Evolutionary conservation across 2,888 invertebrate species (phyloP).

Genomic region (Archips xylosteana): DNA sequence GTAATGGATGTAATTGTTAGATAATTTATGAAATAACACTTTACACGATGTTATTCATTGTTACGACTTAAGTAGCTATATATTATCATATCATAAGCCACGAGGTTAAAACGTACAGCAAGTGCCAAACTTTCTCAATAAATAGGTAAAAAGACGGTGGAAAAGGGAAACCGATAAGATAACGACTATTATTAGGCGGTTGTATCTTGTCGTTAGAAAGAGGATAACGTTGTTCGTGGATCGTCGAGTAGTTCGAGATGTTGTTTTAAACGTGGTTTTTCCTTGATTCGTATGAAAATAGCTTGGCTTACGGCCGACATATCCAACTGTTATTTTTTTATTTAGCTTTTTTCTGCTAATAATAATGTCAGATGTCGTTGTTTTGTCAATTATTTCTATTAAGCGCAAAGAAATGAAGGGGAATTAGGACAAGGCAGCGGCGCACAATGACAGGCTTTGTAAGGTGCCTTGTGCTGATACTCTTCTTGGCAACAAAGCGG

Average conservation of each 20-base stretch:
- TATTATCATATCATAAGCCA: conserved; percentile 6
- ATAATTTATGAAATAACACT: not conserved
- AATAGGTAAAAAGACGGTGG: conserved; percentile 16
- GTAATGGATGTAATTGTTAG: not conserved
- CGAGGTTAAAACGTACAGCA: conserved; percentile 1
- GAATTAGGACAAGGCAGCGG: conserved; percentile 31
- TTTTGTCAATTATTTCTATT: conserved; percentile 20
- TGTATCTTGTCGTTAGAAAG: conserved; percentile 13
- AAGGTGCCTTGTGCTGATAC: conserved; percentile 13
- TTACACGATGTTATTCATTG: conserved; percentile 1
- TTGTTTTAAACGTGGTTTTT: conserved; percentile 7
- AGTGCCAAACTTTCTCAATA: conserved; percentile 25
- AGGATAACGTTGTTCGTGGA: conserved; percentile 15
- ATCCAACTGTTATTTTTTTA: not conserved
- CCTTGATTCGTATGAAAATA: not conserved
- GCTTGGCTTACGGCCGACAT: not conserved
- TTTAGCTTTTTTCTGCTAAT: not conserved
- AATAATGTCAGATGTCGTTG: conserved; percentile 7
- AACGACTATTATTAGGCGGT: conserved; percentile 20
- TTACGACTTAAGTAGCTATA: not conserved
- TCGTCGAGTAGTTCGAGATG: conserved; percentile 2
- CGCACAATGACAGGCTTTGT: conserved; percentile 35
- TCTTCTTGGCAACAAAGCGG: conserved; percentile 43
- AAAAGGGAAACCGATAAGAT: conserved; percentile 17
- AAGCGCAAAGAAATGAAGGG: conserved; percentile 35